Evolutionary conservation across 92 coral and sea anemone species (phyloP).

Genomic region (Galaxea fascicularis): DNA sequence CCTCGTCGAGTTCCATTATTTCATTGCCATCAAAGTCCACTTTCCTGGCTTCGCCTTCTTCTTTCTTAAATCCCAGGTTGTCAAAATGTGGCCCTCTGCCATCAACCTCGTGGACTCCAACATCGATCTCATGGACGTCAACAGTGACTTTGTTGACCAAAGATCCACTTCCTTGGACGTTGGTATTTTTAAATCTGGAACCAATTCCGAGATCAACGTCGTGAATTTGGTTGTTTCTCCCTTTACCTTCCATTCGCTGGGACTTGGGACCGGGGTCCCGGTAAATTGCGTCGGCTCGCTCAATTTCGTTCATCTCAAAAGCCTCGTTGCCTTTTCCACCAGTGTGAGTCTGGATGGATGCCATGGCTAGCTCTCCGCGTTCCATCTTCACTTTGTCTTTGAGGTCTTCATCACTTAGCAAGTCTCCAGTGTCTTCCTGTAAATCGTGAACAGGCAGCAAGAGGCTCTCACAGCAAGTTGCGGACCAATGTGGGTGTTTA

Average conservation of each 20-base stretch:
- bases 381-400: not conserved
- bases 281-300: not conserved
- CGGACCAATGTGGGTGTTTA: slow-evolving; percentile 14
- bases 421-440: slow-evolving; percentile 1
- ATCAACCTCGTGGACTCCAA: not conserved
- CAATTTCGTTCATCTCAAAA: not conserved
- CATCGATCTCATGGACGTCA: not conserved
- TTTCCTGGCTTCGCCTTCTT: not conserved
- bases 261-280: too few species aligned
- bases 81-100: not conserved
- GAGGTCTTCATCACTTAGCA: not conserved
- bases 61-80: not conserved
- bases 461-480: slow-evolving; percentile 1
- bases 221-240: not conserved
- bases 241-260: not conserved
- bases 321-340: not conserved
- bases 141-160: not conserved
- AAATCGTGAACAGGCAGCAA: slow-evolving; percentile 13
- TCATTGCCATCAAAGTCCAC: not conserved
- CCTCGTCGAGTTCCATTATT: not conserved
- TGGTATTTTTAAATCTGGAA: not conserved
- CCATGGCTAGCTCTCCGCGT: not conserved
- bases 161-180: not conserved
- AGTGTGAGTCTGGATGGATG: not conserved
- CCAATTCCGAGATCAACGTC: slow-evolving; percentile 1